These are phyloP conservation scores for Sapayoa aenigma DNA, from an alignment of 2,113 vertebrate genomes.

Conservation along the genomic window DNA sequence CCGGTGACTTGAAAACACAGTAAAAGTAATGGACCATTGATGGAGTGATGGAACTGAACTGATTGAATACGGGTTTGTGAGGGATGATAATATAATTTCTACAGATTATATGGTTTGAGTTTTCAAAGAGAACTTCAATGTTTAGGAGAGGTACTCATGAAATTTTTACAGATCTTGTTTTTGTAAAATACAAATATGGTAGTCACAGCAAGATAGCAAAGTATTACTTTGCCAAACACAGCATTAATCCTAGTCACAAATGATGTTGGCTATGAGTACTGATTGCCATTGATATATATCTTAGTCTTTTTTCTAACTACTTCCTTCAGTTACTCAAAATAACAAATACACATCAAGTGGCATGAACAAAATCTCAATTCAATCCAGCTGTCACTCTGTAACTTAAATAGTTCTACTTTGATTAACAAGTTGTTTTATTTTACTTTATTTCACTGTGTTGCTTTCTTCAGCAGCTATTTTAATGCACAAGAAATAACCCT, in stretches of 20 bases:
- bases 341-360: background rate
- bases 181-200: background rate
- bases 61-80: background rate
- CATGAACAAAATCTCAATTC: background rate
- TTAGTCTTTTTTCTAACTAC: background rate
- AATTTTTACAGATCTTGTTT: background rate
- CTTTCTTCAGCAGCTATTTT: background rate
- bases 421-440: background rate
- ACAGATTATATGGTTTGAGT: background rate
- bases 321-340: background rate
- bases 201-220: background rate
- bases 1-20: background rate
- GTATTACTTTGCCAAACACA: background rate
- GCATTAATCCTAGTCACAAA: background rate
- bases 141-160: background rate
- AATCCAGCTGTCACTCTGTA: background rate
- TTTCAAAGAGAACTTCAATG: background rate
- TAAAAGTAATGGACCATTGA: background rate
- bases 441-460: background rate
- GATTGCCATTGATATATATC: background rate
- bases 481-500: background rate
- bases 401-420: background rate
- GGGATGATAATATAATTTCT: background rate
- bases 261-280: fast-evolving
- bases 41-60: conserved; percentile 7